Evolutionary conservation across 2,888 invertebrate genomes (phyloP).

Genomic region (Oeneis ivallda): DNA sequence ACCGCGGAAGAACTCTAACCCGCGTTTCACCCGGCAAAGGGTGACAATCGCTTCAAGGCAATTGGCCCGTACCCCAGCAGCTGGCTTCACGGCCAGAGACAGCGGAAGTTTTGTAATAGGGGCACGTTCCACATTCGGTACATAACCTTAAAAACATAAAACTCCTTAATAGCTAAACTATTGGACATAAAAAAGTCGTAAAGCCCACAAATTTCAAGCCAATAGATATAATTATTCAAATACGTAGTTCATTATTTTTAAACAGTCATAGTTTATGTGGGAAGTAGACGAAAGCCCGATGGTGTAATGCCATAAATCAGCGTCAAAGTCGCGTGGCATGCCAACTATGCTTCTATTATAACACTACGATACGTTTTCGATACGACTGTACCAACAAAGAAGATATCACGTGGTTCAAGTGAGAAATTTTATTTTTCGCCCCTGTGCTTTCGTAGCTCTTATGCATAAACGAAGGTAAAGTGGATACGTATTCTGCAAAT

Average conservation of each 20-base stretch:
- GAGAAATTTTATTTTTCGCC: too few species aligned
- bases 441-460: too few species aligned
- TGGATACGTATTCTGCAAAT: too few species aligned
- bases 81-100: too few species aligned
- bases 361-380: constrained; percentile 19
- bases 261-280: constrained; percentile 41
- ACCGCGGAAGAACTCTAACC: too few species aligned
- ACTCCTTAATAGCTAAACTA: not conserved
- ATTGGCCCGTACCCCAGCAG: too few species aligned
- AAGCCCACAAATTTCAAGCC: not conserved
- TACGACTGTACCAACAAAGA: not conserved
- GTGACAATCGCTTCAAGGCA: too few species aligned
- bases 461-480: too few species aligned
- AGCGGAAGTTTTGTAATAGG: too few species aligned
- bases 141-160: too few species aligned
- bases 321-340: constrained; percentile 47
- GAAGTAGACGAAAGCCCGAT: constrained; percentile 36
- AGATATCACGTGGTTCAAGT: not conserved
- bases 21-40: too few species aligned
- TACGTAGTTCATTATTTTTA: constrained; percentile 41
- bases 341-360: constrained; percentile 40
- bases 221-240: constrained; percentile 33
- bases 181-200: constrained; percentile 9
- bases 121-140: too few species aligned
- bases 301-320: constrained; percentile 43